Conservation (phyloP, 2,113 vertebrate species). For the Romanogobio albipinnatus region DNA sequence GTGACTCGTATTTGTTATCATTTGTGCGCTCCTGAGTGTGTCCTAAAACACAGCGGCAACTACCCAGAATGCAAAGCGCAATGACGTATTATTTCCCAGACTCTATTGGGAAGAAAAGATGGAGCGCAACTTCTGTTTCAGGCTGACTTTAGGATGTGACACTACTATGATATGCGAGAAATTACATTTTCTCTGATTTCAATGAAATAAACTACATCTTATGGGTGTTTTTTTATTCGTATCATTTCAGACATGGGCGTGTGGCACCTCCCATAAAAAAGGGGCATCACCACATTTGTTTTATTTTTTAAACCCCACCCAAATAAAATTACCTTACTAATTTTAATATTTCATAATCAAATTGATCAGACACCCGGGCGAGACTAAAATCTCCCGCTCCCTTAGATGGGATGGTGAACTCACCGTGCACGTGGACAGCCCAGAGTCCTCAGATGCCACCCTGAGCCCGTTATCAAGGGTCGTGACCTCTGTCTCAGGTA, state of each 20-base stretch:
- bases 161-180: background rate
- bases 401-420: constrained; percentile 34
- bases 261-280: no score
- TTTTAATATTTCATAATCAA: no score
- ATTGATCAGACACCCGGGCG: background rate
- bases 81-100: no score
- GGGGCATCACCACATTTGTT: background rate
- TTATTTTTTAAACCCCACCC: background rate
- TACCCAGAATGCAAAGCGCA: no score
- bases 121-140: no score
- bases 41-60: no score
- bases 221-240: background rate
- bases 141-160: background rate
- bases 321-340: background rate
- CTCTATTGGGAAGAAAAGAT: no score
- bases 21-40: no score
- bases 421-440: constrained; percentile 93
- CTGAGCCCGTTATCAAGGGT: constrained; percentile 88
- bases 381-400: no score
- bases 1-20: no score
- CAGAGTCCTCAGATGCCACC: constrained; percentile 94
- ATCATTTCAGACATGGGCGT: no score
- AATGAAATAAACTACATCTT: background rate
- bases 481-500: constrained; percentile 93
- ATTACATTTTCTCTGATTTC: background rate